A percentile compares a stretch with the other conserved stretches of the same genome.
These are phyloP conservation scores for Apteryx mantelli DNA, from an alignment of 2,113 vertebrate genomes.

Conservation along the genomic window DNA sequence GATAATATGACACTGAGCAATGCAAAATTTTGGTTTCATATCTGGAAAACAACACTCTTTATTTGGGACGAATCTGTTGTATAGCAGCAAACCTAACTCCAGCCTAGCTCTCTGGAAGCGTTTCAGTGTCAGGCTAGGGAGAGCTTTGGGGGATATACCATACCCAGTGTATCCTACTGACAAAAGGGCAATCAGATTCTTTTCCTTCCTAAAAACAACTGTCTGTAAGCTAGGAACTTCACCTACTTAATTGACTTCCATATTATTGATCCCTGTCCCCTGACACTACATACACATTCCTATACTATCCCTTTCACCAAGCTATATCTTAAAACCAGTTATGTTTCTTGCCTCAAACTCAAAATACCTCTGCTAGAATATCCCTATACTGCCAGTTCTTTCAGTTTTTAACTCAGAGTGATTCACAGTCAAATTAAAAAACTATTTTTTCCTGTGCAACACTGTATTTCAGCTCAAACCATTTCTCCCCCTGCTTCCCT, in stretches of 20 bases:
- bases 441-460: background rate
- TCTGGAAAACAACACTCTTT: background rate
- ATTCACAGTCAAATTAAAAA: background rate
- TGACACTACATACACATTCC: background rate
- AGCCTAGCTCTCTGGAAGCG: background rate
- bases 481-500: background rate
- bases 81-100: background rate
- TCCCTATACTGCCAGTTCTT: constrained; percentile 27
- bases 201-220: background rate
- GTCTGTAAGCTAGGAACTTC: background rate
- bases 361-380: background rate
- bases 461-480: background rate
- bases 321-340: background rate
- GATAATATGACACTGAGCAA: background rate
- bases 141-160: background rate
- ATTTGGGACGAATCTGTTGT: background rate
- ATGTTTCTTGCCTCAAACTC: background rate
- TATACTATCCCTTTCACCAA: background rate
- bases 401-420: background rate
- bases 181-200: background rate
- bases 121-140: background rate
- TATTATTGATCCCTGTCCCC: background rate
- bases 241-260: background rate
- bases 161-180: background rate
- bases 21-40: background rate